These are phyloP conservation scores for Bactericera cockerelli DNA, from an alignment of 1,140 invertebrate species.

Conservation along the genomic window DNA sequence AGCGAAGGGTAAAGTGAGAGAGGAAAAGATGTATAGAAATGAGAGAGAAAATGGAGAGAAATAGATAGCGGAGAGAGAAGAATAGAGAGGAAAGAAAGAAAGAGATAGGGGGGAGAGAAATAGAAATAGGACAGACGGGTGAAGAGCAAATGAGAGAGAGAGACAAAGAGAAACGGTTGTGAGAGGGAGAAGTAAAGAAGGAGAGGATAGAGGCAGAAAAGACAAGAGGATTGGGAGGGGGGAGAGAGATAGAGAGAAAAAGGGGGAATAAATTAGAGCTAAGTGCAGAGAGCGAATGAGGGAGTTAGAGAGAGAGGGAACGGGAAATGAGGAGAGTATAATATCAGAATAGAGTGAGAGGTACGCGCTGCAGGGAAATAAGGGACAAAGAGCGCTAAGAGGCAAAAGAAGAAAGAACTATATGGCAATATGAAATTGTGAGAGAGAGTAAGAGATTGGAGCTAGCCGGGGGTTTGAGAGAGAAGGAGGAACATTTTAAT, in stretches of 20 bases:
- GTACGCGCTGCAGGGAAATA: no score
- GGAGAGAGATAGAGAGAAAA: not conserved
- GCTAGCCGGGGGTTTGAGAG: no score
- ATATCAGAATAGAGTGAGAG: no score
- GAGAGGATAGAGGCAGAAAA: not conserved
- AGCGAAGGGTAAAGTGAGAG: not conserved
- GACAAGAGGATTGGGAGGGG: not conserved
- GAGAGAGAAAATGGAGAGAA: not conserved
- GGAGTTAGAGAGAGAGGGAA: not conserved
- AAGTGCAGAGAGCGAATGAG: not conserved
- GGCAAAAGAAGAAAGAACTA: no score
- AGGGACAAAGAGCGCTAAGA: no score
- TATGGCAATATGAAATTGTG: no score
- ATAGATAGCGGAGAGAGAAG: not conserved
- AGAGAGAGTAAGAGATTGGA: no score
- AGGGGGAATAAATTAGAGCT: not conserved
- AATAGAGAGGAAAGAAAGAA: not conserved
- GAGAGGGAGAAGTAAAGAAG: not conserved
- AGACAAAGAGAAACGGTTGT: not conserved
- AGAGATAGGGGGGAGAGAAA: not conserved
- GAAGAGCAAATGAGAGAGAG: not conserved
- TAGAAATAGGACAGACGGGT: not conserved
- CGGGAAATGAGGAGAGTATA: not conserved
- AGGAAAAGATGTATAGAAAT: not conserved
- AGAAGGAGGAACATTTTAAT: no score